Evolutionary conservation across 2,888 invertebrate species (phyloP), one percentile per base, ranked within the genome.

Genomic region (Chrysomela aeneicollis): DNA sequence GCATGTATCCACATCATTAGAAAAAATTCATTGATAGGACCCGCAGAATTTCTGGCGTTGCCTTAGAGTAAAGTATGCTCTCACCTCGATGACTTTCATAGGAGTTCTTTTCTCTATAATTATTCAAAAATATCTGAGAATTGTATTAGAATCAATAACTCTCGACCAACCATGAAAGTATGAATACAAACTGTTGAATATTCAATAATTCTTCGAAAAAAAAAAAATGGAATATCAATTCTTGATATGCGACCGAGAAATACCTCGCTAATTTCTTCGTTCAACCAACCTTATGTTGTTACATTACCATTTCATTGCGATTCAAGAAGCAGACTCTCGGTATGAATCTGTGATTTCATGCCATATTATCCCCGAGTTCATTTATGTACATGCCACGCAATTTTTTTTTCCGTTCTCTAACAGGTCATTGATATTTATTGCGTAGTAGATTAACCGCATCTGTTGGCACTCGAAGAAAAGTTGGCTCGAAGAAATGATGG

Each of bases 361-460:
- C 67, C 65, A 61, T 61, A 67, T 67, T 65, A 67, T 69, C 63
- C 63, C 63, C 67, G 61, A 63, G 64, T 69, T 62, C 69, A 65
- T 69, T 69, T 67, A 67, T 69, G 69, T 69, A 69, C 65, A 63
- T 63, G 63, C 57, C 64, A 61, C 67, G 63, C 61, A 61, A 65
- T 69, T 65, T 70, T 70, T 69, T 65, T 65, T 61, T 63, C 6
- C 6, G 26, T 26, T 26, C 50, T 53, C 61, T 49, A 67, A 63
- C 64, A 62, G 71, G 64, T 69, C 69, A 55, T 67, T 71, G 67
- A 69, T 71, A 68, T 67, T 69, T 69, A 67, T 69, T 69, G 59
- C 64, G 67, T 64, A 63, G 59, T 63, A 64, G 65, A 70, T 67
- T 67, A 66, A 63, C 61, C 55, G 67, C 70, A 67, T 70, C 70